Conservation (phyloP, 2,113 vertebrate species). For the Panthera uncia region DNA sequence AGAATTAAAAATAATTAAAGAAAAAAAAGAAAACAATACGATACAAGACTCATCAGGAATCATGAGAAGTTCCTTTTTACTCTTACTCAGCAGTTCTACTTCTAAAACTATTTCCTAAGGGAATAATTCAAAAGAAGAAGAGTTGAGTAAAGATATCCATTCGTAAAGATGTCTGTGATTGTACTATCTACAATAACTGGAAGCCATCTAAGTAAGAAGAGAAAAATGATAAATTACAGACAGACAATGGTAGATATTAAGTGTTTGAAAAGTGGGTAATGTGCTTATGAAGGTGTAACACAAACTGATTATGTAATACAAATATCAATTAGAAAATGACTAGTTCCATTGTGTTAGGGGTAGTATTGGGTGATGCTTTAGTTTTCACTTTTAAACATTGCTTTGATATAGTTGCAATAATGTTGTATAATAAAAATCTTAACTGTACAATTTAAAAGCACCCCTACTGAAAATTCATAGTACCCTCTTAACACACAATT, state of each 20-base stretch:
- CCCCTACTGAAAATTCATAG: slow-evolving; percentile 41
- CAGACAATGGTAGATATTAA: background rate
- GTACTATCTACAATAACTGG: background rate
- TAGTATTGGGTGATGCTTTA: background rate
- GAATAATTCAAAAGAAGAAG: slow-evolving; percentile 23
- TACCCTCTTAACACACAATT: background rate
- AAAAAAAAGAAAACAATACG: too few species aligned
- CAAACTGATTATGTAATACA: background rate
- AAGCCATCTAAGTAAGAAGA: background rate
- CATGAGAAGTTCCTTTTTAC: background rate
- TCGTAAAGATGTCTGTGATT: background rate
- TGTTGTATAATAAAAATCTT: slow-evolving; percentile 14
- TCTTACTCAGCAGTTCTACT: background rate
- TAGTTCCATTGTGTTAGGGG: background rate
- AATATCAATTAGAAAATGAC: background rate
- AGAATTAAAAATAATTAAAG: too few species aligned
- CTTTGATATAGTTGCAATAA: background rate
- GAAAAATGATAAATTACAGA: background rate
- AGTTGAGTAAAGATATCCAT: background rate
- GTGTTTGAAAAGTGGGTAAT: background rate
- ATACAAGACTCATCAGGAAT: background rate
- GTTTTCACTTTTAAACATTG: slow-evolving; percentile 13
- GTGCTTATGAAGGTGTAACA: background rate
- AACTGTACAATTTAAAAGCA: slow-evolving; percentile 11
- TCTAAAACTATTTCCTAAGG: background rate